Base-by-base conservation (phyloP, 2,113 vertebrate species). In the Brachionichthys hirsutus region DNA sequence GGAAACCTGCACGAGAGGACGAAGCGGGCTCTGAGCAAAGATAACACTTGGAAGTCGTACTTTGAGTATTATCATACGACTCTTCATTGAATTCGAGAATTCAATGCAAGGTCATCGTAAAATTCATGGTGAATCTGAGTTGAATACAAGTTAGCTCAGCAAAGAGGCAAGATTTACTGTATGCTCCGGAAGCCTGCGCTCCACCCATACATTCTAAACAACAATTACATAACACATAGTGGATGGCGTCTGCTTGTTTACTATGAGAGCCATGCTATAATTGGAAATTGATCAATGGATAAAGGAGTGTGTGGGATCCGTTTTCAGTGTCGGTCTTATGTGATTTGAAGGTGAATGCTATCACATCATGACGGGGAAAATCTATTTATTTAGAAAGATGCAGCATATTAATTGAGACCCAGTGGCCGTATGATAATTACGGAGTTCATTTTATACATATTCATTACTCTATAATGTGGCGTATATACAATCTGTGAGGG, bases 401-500 rank as follows among this genome's bases (percentile, higher is more conserved):
- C 62, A 72, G 69, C 45, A 62, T 73, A 76, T 76, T 83, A 77
- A 78, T 76, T 75, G 72, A 83, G 68, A 82, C 72, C 69, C 77
- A 73, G 77, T 72, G 76, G 62, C 71, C 54, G 78, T 14, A 57
- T 47, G 47, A 76, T 84, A 81, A 89, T 85, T 85, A 80, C 77
- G 59, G 70, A 80, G 70, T 75, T 78, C 60, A 77, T 69, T 82
- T 67, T 75, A 83, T 88, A 85, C 84, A 85, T 89, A 85, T 88
- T 87, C 81, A 85, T 87, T 82, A 83, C 70, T 74, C 75, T 66
- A 79, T 88, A 85, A 90, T 89, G 83, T 87, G 81, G 80, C 87
- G 84, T 77, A 87, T 88, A 82, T 84, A 88, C 88, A 88, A 90
- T 84, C 74, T 81, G 52, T 70, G 72, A 66, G 74, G 81, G 78